Conservation (phyloP, 2,797 vertebrate species). For the Pagetopsis macropterus region DNA sequence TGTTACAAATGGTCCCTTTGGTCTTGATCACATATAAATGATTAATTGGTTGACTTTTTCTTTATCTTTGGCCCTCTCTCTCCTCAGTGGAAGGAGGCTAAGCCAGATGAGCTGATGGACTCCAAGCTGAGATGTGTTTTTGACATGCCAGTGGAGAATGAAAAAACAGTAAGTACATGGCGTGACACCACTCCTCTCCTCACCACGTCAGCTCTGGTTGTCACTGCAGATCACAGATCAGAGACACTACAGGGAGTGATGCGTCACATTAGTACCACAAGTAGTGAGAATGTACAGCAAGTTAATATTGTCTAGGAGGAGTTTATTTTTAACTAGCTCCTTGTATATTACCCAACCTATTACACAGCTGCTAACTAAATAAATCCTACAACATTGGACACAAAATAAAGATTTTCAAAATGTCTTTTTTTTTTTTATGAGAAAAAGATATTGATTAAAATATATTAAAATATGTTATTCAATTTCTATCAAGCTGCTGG, state of each 20-base stretch:
- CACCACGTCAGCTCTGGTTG: background rate
- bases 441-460: no score
- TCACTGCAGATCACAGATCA: constrained; percentile 11
- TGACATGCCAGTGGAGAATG: constrained; percentile 94
- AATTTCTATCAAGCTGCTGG: background rate
- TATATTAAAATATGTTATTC: background rate
- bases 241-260: background rate
- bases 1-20: background rate
- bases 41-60: background rate
- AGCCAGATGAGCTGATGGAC: constrained; percentile 98
- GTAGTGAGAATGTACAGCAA: no score
- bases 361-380: background rate
- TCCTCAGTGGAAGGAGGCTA: constrained; percentile 98
- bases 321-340: background rate
- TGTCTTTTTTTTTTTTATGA: no score
- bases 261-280: background rate
- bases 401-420: background rate
- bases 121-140: constrained; percentile 99
- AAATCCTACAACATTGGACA: background rate
- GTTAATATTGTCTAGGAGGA: background rate
- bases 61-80: constrained; percentile 9
- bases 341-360: background rate
- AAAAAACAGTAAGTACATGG: constrained; percentile 89
- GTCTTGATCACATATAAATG: background rate
- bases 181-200: background rate